phyloP scores from a whole-genome alignment of 2,888 invertebrate species.

The Platerodrilus igneus region DNA sequence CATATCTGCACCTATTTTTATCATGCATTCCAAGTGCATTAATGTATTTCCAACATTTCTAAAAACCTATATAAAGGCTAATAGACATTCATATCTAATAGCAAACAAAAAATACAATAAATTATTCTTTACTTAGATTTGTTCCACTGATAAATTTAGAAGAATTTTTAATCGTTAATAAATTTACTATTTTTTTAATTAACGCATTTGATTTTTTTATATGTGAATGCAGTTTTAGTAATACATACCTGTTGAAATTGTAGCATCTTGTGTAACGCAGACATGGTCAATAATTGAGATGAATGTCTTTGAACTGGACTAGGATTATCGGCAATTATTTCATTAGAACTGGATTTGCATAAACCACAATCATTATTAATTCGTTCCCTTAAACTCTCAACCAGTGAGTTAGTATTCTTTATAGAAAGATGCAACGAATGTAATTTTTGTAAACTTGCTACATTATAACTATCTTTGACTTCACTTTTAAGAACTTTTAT shows the following conservation, averaged over 20 bases:
- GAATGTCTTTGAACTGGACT: constrained; percentile 36
- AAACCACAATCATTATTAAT: constrained; percentile 38
- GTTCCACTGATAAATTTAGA: constrained; percentile 9
- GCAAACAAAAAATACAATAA: too few relatives aligned
- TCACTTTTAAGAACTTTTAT: constrained; percentile 57
- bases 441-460: constrained; percentile 64
- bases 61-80: too few relatives aligned
- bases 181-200: not conserved
- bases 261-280: constrained; percentile 45
- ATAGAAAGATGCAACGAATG: constrained; percentile 69
- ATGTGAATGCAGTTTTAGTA: not conserved
- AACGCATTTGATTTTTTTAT: not conserved
- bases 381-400: constrained; percentile 49
- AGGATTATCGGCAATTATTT: constrained; percentile 21
- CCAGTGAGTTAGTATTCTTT: constrained; percentile 63
- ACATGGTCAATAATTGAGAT: constrained; percentile 46
- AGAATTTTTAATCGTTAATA: not conserved
- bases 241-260: too few relatives aligned
- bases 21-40: too few relatives aligned
- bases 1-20: too few relatives aligned
- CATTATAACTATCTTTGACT: constrained; percentile 67
- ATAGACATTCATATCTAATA: too few relatives aligned
- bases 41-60: too few relatives aligned
- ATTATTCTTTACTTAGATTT: too few relatives aligned
- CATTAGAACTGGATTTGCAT: constrained; percentile 12